These are phyloP conservation scores for Etheostoma cragini DNA, from an alignment of 2,113 vertebrate genomes.

Conservation along the genomic window DNA sequence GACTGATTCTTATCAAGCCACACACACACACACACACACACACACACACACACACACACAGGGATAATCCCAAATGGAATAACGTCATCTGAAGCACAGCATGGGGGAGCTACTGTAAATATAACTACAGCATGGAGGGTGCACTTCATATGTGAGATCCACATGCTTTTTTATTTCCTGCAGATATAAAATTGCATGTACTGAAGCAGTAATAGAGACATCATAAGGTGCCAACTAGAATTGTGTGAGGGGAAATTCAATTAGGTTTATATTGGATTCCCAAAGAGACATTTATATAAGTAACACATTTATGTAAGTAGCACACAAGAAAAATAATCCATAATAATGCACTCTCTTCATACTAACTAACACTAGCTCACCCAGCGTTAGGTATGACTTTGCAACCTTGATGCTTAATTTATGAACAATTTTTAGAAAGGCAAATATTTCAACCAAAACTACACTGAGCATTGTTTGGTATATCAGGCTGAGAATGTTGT, in stretches of 20 bases:
- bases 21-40: no score
- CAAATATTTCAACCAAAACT: conserved; percentile 26
- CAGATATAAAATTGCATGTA: conserved; percentile 32
- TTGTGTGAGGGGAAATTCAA: neutral
- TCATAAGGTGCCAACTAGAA: neutral
- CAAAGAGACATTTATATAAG: conserved; percentile 11
- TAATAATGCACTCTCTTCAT: conserved; percentile 13
- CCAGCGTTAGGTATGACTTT: conserved; percentile 11
- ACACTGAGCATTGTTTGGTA: conserved; percentile 10
- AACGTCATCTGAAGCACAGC: conserved; percentile 5
- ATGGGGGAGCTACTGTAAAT: neutral
- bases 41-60: no score
- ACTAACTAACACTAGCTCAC: neutral
- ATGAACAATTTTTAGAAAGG: conserved; percentile 40
- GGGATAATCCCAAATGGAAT: conserved; percentile 3
- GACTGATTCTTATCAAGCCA: neutral
- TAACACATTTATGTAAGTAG: neutral
- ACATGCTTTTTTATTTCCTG: conserved; percentile 30
- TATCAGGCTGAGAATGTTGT: conserved; percentile 6
- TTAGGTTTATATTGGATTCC: conserved; percentile 17
- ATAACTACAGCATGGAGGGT: neutral
- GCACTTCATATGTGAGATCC: neutral
- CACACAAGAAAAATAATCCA: neutral
- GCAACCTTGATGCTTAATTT: conserved; percentile 31
- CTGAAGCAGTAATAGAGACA: neutral